These are phyloP conservation scores for Mionectes macconnelli DNA, from an alignment of 2,113 vertebrate species.

Conservation along the genomic window DNA sequence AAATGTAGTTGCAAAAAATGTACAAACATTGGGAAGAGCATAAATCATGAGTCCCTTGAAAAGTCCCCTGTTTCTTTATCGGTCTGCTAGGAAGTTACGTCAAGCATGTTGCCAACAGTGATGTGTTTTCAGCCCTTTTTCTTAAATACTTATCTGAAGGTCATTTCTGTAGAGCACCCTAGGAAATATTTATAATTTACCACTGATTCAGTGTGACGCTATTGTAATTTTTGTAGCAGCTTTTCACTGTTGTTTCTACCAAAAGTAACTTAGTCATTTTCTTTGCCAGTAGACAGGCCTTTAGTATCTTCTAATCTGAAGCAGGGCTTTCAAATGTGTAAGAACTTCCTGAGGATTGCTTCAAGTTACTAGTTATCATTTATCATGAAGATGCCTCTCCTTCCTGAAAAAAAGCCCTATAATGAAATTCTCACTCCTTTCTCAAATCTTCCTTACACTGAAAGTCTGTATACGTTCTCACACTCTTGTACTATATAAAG, in stretches of 20 bases:
- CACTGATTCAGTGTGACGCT: background rate
- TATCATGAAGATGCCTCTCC: slow-evolving; percentile 13
- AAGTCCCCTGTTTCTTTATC: background rate
- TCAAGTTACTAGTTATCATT: slow-evolving; percentile 31
- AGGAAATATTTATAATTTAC: background rate
- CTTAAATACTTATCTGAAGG: background rate
- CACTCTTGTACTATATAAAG: slow-evolving; percentile 72
- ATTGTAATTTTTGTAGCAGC: background rate
- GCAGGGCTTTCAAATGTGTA: background rate
- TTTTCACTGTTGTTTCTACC: background rate
- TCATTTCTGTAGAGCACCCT: background rate
- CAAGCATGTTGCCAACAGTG: background rate
- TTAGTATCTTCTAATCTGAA: background rate
- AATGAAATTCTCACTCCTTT: slow-evolving; percentile 67
- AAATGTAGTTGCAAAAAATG: background rate
- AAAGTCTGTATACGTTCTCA: slow-evolving; percentile 63
- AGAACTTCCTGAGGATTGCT: slow-evolving; percentile 24
- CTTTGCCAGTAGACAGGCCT: background rate
- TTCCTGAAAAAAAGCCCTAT: slow-evolving; percentile 66
- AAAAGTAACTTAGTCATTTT: background rate
- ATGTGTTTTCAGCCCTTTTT: background rate
- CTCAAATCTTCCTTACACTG: slow-evolving; percentile 57
- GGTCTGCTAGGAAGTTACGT: background rate
- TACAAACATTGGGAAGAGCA: background rate
- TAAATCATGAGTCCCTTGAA: background rate